Evolutionary conservation across 2,888 invertebrate genomes (phyloP).

Genomic region (Nebria brevicollis): DNA sequence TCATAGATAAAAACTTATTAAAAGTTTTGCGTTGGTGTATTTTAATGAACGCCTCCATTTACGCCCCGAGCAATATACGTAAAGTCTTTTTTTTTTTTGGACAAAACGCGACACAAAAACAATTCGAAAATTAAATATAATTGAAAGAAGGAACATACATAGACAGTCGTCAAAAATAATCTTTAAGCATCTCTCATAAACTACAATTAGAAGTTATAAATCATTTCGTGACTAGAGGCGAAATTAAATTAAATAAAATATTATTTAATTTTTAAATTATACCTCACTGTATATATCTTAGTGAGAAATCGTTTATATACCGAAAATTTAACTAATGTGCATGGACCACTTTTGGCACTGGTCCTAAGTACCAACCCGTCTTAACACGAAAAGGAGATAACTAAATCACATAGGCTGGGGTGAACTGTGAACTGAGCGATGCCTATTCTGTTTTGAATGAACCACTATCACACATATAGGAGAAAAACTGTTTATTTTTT

Average conservation of each 20-base stretch:
- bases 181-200: neutral
- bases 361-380: neutral
- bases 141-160: neutral
- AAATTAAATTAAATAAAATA: neutral
- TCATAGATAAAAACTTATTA: too few relatives aligned
- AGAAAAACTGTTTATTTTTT: neutral
- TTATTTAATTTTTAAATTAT: neutral
- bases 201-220: neutral
- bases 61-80: neutral
- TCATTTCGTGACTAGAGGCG: neutral
- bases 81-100: neutral
- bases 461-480: neutral
- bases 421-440: neutral
- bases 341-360: neutral
- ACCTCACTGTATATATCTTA: neutral
- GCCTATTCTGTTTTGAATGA: neutral
- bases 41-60: neutral
- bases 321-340: neutral
- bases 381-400: neutral
- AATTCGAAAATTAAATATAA: neutral
- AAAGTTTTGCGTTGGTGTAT: neutral
- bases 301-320: neutral
- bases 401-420: neutral
- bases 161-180: neutral
- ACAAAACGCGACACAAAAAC: neutral